Conservation (phyloP, 2,113 vertebrate genomes). For the Cinclus mexicanus region DNA sequence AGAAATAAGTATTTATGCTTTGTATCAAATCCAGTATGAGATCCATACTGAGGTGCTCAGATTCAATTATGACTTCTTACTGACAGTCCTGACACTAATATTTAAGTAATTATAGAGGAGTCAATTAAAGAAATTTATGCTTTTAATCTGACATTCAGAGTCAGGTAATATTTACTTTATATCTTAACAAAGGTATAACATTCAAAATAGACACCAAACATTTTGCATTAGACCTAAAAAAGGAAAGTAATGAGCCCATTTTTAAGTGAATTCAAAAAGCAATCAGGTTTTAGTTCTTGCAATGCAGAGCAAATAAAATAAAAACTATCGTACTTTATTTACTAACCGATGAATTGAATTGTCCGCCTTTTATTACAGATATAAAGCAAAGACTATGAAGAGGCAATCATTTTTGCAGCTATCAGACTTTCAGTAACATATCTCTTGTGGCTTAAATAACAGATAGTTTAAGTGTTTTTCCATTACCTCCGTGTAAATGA, state of each 20-base stretch:
- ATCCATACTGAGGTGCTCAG: conserved; percentile 10
- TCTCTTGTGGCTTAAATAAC: conserved; percentile 93
- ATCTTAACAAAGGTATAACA: conserved; percentile 19
- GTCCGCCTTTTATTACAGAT: conserved; percentile 91
- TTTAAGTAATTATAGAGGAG: conserved; percentile 49
- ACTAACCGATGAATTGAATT: conserved; percentile 93
- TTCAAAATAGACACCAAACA: conserved; percentile 56
- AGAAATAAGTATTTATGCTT: conserved; percentile 36
- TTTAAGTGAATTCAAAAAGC: conserved; percentile 77
- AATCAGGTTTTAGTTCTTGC: conserved; percentile 78
- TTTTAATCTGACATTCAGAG: conserved; percentile 59
- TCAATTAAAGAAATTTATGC: conserved; percentile 40
- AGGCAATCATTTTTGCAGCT: conserved; percentile 91
- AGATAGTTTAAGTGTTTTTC: conserved; percentile 92
- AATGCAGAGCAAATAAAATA: conserved; percentile 78
- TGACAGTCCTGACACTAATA: conserved; percentile 20
- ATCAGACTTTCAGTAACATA: conserved; percentile 85
- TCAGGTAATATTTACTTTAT: conserved; percentile 59
- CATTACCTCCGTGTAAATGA: conserved; percentile 84
- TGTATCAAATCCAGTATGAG: background rate
- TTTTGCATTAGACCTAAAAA: conserved; percentile 59
- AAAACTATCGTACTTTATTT: conserved; percentile 86
- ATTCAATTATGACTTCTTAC: conserved; percentile 29
- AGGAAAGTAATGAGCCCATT: conserved; percentile 70
- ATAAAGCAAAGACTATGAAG: conserved; percentile 92